Evolutionary conservation across 2,888 invertebrate species (phyloP).

Genomic region (Chrysopilus asiliformis): DNA sequence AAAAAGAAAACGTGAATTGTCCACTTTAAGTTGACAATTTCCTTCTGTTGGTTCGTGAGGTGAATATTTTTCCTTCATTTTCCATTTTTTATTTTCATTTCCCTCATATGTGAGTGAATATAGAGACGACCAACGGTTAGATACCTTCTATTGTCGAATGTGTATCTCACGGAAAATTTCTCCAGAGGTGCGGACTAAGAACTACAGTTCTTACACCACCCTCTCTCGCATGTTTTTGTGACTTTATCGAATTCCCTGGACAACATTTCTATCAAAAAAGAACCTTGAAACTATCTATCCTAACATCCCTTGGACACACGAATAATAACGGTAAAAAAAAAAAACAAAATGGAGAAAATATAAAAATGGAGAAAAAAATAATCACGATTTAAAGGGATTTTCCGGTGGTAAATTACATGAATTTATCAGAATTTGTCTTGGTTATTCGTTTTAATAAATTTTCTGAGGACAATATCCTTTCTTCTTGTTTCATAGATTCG

Average conservation of each 20-base stretch:
- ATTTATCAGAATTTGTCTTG: slow-evolving; percentile 12
- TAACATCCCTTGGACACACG: neutral
- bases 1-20: slow-evolving; percentile 5
- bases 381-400: slow-evolving; percentile 9
- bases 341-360: no score
- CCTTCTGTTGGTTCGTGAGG: slow-evolving; percentile 16
- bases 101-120: neutral
- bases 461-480: neutral
- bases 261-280: no score
- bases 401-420: slow-evolving; percentile 10
- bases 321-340: no score
- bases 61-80: slow-evolving; percentile 11
- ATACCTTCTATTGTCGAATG: slow-evolving; percentile 3
- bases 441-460: slow-evolving; percentile 11
- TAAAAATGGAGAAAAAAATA: slow-evolving; percentile 10
- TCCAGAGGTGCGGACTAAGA: neutral
- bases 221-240: no score
- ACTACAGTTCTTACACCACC: no score
- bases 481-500: no score
- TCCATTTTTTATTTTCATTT: no score
- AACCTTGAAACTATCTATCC: neutral
- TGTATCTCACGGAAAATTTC: neutral
- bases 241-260: no score
- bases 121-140: neutral
- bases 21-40: slow-evolving; percentile 15